Evolutionary conservation across 2,113 vertebrate genomes (phyloP).

Genomic region (Nothoprocta perdicaria): DNA sequence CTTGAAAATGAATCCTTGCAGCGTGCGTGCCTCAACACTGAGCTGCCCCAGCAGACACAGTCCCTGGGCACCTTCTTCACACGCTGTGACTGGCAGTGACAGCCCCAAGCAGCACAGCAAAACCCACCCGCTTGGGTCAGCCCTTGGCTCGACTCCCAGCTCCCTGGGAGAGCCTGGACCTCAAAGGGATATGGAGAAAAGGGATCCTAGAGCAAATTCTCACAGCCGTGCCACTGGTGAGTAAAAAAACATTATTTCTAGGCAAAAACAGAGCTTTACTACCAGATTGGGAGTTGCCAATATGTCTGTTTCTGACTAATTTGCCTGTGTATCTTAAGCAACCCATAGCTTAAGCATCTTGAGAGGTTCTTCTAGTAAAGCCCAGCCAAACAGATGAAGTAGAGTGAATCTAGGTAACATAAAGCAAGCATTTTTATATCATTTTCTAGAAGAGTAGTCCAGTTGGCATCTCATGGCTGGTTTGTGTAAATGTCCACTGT

Average conservation of each 20-base stretch:
- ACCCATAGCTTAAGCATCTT: not conserved
- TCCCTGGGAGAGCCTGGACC: not conserved
- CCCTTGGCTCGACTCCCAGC: not conserved
- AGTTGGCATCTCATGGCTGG: accelerated
- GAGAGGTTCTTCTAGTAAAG: too few relatives aligned
- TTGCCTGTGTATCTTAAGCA: not conserved
- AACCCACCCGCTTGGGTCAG: not conserved
- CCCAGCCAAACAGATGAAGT: accelerated
- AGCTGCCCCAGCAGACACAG: not conserved
- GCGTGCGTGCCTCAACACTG: conserved; percentile 10
- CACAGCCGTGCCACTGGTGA: not conserved
- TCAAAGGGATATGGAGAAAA: not conserved
- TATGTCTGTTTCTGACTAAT: accelerated
- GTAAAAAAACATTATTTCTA: not conserved
- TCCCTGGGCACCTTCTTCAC: not conserved
- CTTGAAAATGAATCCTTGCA: conserved; percentile 32
- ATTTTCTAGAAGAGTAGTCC: not conserved
- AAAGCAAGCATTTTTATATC: not conserved
- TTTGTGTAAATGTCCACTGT: not conserved
- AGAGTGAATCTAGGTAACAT: not conserved
- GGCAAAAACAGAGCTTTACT: not conserved
- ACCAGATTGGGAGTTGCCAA: not conserved
- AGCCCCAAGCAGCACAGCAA: conserved; percentile 32
- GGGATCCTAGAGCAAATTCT: not conserved
- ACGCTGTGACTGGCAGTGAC: conserved; percentile 53